Conservation (phyloP, 2,797 vertebrate genomes). For the Takifugu rubripes region DNA sequence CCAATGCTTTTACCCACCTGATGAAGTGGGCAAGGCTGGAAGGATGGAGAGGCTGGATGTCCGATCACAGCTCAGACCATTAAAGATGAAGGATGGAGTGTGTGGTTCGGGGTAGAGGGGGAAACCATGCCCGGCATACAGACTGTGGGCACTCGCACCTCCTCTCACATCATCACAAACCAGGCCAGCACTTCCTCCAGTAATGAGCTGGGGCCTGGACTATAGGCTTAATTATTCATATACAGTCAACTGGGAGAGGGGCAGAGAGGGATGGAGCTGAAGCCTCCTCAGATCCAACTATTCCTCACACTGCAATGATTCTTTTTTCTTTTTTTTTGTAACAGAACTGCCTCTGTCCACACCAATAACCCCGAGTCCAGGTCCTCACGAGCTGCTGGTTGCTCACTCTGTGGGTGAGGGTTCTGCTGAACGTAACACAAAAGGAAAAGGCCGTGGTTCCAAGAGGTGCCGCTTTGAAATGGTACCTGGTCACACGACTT, state of each 20-base stretch:
- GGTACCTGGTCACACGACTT: too few relatives aligned
- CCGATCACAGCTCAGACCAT: conserved; percentile 69
- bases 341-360: conserved; percentile 56
- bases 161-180: conserved; percentile 70
- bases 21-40: conserved; percentile 69
- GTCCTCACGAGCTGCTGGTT: conserved; percentile 20
- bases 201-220: conserved; percentile 79
- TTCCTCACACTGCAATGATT: conserved; percentile 59
- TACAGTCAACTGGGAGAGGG: conserved; percentile 71
- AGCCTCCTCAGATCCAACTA: conserved; percentile 55
- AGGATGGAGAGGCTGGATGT: conserved; percentile 63
- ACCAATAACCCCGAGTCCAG: conserved; percentile 57
- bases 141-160: conserved; percentile 46
- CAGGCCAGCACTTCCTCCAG: conserved; percentile 73
- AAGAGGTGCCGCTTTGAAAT: too few relatives aligned
- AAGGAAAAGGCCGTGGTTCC: too few relatives aligned
- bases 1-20: conserved; percentile 54
- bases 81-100: conserved; percentile 77
- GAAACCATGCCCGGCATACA: conserved; percentile 47
- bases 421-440: conserved; percentile 7
- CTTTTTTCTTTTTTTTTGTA: conserved; percentile 11
- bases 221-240: conserved; percentile 83
- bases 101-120: conserved; percentile 68
- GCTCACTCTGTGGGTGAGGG: conserved; percentile 3
- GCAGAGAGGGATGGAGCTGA: conserved; percentile 61